Evolutionary conservation across 2,113 vertebrate genomes (phyloP), one percentile per base, ranked within the genome.

Genomic region (Ophiodon elongatus): DNA sequence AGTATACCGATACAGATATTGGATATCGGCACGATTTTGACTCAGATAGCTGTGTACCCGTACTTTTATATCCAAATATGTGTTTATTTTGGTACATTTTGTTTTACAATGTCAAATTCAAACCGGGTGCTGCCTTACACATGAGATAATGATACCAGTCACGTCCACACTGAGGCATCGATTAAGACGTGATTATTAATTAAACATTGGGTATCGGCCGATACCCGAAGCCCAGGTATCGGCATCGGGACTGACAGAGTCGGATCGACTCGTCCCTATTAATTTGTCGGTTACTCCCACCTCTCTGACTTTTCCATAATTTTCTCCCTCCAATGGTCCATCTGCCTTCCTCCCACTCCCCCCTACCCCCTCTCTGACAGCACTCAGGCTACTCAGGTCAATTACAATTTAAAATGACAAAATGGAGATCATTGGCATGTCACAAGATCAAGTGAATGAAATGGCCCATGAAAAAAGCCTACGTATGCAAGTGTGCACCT

Each of bases 361-460:
- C 47, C 15, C 52, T 23, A 80, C 45, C 25, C 70, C 56, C 75
- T 23, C 41, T 54, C 73, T 64, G 50, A 69, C 85, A 57, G 33
- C 37, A 27, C 83, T 67, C 66, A 41, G 56, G 78, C 83, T 76
- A 76, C 88, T 85, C 82, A 21, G 88, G 87, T 71, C 87, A 92
- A 92, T 94, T 92, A 91, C 88, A 80, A 87, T 92, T 92, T 88
- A 84, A 92, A 91, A 93, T 91, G 93, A 92, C 91, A 93, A 91
- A 93, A 88, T 90, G 90, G 86, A 85, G 91, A 93, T 92, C 87
- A 92, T 92, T 81, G 76, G 73, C 79, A 47, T 93, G 82, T 91
- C 84, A 88, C 85, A 62, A 84, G 89, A 93, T 94, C 90, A 93
- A 92, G 85, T 83, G 84, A 86, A 87, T 75, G 84, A 93, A 94